Conservation (phyloP, 64 coral and sea anemone genomes). For the Actinia tenebrosa region DNA sequence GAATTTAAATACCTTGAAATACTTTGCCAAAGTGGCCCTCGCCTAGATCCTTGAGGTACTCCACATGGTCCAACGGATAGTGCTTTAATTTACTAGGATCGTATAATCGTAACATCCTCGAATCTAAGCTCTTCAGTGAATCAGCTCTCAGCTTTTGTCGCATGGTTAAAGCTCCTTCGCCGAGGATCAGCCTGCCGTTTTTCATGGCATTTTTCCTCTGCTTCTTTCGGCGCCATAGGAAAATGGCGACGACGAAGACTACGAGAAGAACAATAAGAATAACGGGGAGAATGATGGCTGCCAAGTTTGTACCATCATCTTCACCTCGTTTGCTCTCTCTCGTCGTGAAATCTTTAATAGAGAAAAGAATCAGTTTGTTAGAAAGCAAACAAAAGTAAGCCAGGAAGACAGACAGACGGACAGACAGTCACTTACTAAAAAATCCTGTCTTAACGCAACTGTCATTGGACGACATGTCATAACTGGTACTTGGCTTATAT, state of each 20-base stretch:
- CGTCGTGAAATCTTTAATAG: not conserved
- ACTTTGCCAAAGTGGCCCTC: slow-evolving; percentile 98
- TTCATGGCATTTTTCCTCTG: slow-evolving; percentile 42
- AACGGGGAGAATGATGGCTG: slow-evolving; percentile 20
- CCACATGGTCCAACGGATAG: slow-evolving; percentile 73
- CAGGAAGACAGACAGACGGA: not conserved
- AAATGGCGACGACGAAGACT: slow-evolving; percentile 21
- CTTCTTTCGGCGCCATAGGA: slow-evolving; percentile 16
- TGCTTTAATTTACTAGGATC: slow-evolving; percentile 81
- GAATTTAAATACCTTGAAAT: slow-evolving; percentile 66
- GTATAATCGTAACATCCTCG: slow-evolving; percentile 59
- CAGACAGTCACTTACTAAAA: slow-evolving; percentile 70
- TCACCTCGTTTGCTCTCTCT: not conserved
- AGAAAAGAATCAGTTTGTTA: no score
- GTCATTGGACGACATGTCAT: slow-evolving; percentile 29
- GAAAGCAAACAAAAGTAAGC: no score
- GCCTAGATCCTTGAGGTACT: slow-evolving; percentile 86
- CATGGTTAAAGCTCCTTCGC: slow-evolving; percentile 72
- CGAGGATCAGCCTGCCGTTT: slow-evolving; percentile 32
- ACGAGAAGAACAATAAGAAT: slow-evolving; percentile 16
- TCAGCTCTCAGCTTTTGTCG: slow-evolving; percentile 65
- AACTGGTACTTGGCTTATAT: slow-evolving; percentile 21
- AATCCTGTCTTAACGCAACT: slow-evolving; percentile 67
- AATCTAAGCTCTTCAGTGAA: slow-evolving; percentile 67
- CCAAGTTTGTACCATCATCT: not conserved